Percentiles rank a stretch among this genome's conserved stretches.
These are phyloP conservation scores for Excalfactoria chinensis DNA, from an alignment of 2,113 vertebrate species.

Conservation along the genomic window DNA sequence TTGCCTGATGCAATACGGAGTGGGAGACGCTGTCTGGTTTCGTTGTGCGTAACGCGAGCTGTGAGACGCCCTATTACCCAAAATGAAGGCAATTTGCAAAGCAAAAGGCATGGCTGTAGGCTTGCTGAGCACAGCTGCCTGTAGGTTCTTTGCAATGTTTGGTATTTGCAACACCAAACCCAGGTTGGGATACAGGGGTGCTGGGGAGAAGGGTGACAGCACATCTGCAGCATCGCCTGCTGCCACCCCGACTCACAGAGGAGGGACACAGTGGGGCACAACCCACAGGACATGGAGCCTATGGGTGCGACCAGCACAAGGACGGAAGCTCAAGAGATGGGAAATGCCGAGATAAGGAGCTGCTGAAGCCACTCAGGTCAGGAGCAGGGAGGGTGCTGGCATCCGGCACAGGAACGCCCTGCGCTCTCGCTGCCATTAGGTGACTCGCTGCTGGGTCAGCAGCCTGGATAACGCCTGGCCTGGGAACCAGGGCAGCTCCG, in stretches of 20 bases:
- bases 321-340: neutral
- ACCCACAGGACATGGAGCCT: neutral
- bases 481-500: neutral
- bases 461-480: neutral
- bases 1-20: neutral
- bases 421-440: neutral
- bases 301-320: neutral
- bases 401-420: neutral
- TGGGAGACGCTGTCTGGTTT: neutral
- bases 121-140: neutral
- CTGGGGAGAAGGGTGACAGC: neutral
- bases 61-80: neutral
- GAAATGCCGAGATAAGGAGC: neutral
- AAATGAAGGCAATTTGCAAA: neutral
- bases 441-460: neutral
- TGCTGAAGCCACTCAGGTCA: neutral
- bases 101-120: neutral
- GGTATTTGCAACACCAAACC: neutral
- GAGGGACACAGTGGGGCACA: neutral
- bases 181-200: neutral
- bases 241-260: neutral
- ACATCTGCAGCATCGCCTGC: neutral
- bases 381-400: neutral
- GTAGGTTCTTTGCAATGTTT: neutral
- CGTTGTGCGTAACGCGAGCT: rapidly evolving